Evolutionary conservation across 2,797 vertebrate genomes (phyloP).

Genomic region (Galagoides demidoff): DNA sequence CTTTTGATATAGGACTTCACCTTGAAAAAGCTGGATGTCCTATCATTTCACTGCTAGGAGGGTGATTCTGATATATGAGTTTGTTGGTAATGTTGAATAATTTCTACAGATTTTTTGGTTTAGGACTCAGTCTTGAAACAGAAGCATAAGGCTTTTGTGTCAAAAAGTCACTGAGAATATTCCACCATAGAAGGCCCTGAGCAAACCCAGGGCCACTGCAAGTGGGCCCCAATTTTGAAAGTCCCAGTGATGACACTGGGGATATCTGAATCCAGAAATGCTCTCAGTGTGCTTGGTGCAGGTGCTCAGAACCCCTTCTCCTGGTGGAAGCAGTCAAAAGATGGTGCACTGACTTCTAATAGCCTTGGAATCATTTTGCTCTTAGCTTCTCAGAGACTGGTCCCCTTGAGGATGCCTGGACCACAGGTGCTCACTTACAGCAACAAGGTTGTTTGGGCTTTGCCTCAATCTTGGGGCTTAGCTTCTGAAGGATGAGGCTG

Average conservation of each 20-base stretch:
- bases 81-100: background rate
- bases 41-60: background rate
- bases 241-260: background rate
- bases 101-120: background rate
- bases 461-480: background rate
- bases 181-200: background rate
- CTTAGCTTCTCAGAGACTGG: background rate
- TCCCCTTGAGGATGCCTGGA: background rate
- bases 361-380: background rate
- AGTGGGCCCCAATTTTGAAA: background rate
- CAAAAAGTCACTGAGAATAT: background rate
- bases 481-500: background rate
- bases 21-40: background rate
- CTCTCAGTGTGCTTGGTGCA: too few species aligned
- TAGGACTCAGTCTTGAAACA: background rate
- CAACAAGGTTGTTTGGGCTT: background rate
- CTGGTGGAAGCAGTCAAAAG: too few species aligned
- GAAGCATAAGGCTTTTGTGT: background rate
- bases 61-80: background rate
- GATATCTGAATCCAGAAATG: background rate
- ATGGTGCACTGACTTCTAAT: background rate
- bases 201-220: background rate
- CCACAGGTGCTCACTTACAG: background rate
- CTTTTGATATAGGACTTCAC: background rate
- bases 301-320: background rate